Evolutionary conservation across 1,140 invertebrate species (phyloP), one percentile per base, ranked within the genome.

Genomic region (Periplaneta americana): DNA sequence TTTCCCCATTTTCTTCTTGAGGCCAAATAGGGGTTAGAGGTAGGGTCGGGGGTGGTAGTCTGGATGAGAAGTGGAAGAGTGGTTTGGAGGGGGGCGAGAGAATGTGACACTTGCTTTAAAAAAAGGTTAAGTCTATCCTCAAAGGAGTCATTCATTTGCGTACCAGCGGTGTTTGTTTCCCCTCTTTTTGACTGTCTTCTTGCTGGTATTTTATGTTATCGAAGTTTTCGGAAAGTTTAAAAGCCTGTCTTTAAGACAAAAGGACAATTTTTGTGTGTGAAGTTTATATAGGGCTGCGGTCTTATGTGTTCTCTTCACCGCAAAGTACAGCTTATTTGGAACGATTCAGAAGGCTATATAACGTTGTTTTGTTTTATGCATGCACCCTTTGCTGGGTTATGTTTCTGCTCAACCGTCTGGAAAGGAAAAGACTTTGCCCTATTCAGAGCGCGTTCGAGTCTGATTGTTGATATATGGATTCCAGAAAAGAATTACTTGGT

Each of bases 71-170:
- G 85, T 84, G 86, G 84, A 84, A 66, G 78, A 13, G 77, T 78
- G n/a, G 32, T 15, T 37, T 33, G 78, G 74, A 48, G 48, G 28
- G 66, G 74, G 32, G 36, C 66, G 80, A 35, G 36, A 28, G n/a
- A 36, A 32, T 81, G 74, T 90, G 89, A 90, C 89, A 90, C 90
- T 90, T 91, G 86, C 84, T 85, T 87, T 87, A 84, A 78, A 31
- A 39, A 78, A 82, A 82, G 81, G 81, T 82, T 82, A 82, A 82
- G 78, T 82, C 80, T 82, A 79, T 78, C 78, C 81, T 79, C 81
- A 35, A 32, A 82, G 81, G 81, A 74, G 81, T 74, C 78, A 81
- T 83, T 82, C 77, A 80, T 83, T 78, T 78, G 48, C 48, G 22
- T 66, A 66, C 22, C 48, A n/a, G 15, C 10, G 48, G 48, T 66